Conservation (phyloP, 2,888 invertebrate species). For the Erynnis tages region DNA sequence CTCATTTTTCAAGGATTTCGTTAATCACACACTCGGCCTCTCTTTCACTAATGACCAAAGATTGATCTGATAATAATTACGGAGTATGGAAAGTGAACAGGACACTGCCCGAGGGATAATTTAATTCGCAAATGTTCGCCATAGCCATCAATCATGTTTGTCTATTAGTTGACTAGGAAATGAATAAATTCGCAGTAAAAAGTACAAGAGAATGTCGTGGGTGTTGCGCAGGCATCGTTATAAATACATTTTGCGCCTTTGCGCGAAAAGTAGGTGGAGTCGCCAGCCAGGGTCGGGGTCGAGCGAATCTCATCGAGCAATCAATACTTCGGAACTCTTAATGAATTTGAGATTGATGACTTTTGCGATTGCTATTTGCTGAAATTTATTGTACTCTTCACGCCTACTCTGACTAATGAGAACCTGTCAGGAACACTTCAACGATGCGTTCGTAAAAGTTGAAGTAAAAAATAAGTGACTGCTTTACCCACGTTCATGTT, state of each 20-base stretch:
- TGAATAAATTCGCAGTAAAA: constrained; percentile 38
- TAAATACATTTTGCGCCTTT: constrained; percentile 66
- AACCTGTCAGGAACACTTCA: not conserved
- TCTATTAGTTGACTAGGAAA: constrained; percentile 62
- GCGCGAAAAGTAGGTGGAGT: constrained; percentile 68
- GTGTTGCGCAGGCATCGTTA: constrained; percentile 68
- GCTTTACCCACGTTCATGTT: too few species aligned
- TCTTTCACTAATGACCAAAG: constrained; percentile 39
- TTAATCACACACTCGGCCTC: constrained; percentile 34
- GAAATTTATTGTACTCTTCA: constrained; percentile 20
- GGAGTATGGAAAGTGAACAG: constrained; percentile 36
- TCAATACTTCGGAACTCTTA: constrained; percentile 53
- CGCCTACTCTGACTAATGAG: constrained; percentile 13
- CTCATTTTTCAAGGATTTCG: constrained; percentile 38
- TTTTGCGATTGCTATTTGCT: constrained; percentile 27
- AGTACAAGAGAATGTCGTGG: constrained; percentile 49
- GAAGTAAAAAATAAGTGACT: too few species aligned
- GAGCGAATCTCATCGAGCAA: constrained; percentile 44
- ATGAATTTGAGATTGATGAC: constrained; percentile 53
- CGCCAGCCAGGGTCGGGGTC: constrained; percentile 36
- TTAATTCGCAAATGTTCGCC: constrained; percentile 47
- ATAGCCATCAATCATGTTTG: constrained; percentile 58
- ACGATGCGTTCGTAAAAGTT: not conserved
- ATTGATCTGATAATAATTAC: constrained; percentile 67
- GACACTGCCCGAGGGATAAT: constrained; percentile 42